Percentiles rank a stretch among this genome's conserved stretches.
phyloP scores from a whole-genome alignment of 2,113 vertebrate species.

The Aptenodytes forsteri region DNA sequence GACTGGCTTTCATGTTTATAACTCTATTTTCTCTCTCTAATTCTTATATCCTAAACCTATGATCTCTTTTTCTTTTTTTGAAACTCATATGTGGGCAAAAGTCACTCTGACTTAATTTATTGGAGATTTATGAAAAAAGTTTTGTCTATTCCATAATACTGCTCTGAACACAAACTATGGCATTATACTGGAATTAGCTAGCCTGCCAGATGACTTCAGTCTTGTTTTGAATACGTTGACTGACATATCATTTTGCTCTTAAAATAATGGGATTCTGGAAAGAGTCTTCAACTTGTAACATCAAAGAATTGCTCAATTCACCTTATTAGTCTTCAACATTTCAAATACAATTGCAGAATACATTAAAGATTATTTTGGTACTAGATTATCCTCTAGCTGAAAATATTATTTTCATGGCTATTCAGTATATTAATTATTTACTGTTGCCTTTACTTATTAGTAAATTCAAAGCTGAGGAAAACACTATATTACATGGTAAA shows the following conservation, averaged over 20 bases:
- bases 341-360: not conserved
- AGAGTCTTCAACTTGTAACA: not conserved
- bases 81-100: not conserved
- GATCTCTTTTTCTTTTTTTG: not conserved
- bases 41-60: not conserved
- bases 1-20: not conserved
- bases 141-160: not conserved
- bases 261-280: not conserved
- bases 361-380: not conserved
- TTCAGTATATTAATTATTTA: not conserved
- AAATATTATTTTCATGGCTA: not conserved
- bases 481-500: not conserved
- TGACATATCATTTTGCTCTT: not conserved
- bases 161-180: not conserved
- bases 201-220: not conserved
- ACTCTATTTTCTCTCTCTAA: not conserved
- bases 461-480: not conserved
- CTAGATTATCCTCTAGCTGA: not conserved
- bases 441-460: not conserved
- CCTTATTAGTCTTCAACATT: not conserved
- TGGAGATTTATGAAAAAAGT: not conserved
- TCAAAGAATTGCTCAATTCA: slow-evolving; percentile 2
- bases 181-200: slow-evolving; percentile 3
- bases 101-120: not conserved
- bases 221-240: not conserved